Percentiles rank a stretch among this genome's conserved stretches.
Conservation (phyloP, 2,113 vertebrate genomes). For the Uria aalge region DNA sequence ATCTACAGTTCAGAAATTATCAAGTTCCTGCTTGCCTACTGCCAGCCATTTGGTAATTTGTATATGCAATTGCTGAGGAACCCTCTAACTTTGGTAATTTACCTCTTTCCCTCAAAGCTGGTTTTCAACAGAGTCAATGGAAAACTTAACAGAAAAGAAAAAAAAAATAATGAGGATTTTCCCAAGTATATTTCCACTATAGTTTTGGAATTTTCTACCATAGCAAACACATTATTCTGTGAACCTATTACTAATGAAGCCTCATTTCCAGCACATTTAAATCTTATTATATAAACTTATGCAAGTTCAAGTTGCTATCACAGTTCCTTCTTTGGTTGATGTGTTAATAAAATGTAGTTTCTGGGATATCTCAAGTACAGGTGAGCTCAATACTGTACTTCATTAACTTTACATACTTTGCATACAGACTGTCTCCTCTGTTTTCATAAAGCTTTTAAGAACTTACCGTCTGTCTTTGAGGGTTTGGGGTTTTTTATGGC, state of each 20-base stretch:
- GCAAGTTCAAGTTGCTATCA: accelerated
- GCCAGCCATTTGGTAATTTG: background rate
- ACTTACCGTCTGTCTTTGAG: background rate
- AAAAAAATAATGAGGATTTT: background rate
- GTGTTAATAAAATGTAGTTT: background rate
- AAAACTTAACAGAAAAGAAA: background rate
- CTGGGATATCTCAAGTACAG: background rate
- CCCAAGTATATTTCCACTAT: background rate
- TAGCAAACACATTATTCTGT: background rate
- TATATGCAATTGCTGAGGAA: background rate
- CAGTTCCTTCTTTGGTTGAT: background rate
- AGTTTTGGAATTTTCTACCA: background rate
- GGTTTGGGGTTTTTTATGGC: background rate
- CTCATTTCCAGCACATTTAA: background rate
- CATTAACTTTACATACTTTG: background rate
- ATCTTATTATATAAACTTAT: background rate
- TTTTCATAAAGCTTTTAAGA: background rate
- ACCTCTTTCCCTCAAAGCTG: background rate
- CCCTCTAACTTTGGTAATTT: background rate
- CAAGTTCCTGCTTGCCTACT: background rate
- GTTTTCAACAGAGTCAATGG: background rate
- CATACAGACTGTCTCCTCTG: background rate
- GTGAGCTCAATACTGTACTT: background rate
- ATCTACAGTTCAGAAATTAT: background rate
- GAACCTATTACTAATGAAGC: background rate